Percentiles rank a stretch among this genome's conserved stretches.
Evolutionary conservation across 2,888 invertebrate species (phyloP).

Genomic region (Argyra leucocephala): DNA sequence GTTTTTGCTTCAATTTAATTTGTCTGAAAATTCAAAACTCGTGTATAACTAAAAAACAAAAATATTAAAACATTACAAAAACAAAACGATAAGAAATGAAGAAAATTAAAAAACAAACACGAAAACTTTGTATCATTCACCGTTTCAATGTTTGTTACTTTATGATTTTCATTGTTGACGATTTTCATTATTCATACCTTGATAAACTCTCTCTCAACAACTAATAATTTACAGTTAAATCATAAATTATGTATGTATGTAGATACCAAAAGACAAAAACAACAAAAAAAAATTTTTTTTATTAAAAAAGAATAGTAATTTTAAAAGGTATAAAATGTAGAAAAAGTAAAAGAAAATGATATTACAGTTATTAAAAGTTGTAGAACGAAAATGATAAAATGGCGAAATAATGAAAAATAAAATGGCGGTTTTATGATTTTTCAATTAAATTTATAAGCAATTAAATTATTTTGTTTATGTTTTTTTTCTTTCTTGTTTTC

Average conservation of each 20-base stretch:
- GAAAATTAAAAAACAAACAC: background rate
- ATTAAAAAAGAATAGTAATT: no score
- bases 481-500: background rate
- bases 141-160: background rate
- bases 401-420: background rate
- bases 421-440: background rate
- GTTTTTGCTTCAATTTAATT: background rate
- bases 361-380: background rate
- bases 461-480: background rate
- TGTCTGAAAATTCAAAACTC: background rate
- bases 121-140: background rate
- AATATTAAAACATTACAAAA: background rate
- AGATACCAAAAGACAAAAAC: no score
- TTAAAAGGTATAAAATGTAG: no score
- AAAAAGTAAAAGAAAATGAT: no score
- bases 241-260: no score
- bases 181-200: background rate
- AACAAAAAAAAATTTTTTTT: no score
- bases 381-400: background rate
- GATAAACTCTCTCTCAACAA: no score
- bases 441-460: constrained; percentile 3
- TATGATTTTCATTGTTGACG: background rate
- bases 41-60: background rate
- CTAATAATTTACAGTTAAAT: no score
- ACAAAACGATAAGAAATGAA: background rate